These are phyloP conservation scores for Zophobas morio DNA, from an alignment of 1,140 invertebrate species.

Conservation along the genomic window DNA sequence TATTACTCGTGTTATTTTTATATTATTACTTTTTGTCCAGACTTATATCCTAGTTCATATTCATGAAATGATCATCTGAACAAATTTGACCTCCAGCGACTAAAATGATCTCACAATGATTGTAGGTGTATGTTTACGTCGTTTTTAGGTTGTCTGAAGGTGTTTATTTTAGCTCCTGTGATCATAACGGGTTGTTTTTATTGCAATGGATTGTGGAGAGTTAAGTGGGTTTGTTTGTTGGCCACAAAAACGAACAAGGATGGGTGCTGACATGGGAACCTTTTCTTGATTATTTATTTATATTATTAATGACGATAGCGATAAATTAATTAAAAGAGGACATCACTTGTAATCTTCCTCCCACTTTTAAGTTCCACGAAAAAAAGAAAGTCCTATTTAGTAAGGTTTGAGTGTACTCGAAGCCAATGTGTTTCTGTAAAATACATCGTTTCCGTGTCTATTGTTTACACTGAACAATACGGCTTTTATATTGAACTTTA, in stretches of 20 bases:
- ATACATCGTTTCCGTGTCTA: constrained; percentile 1
- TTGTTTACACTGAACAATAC: constrained; percentile 3
- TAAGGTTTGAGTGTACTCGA: no score
- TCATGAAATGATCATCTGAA: constrained; percentile 20
- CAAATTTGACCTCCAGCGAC: constrained; percentile 25
- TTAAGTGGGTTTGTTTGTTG: constrained; percentile 29
- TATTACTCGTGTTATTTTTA: background rate
- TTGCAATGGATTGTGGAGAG: constrained; percentile 1
- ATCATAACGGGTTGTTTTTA: constrained; percentile 35
- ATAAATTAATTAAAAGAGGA: constrained; percentile 1
- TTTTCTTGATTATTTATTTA: constrained; percentile 24
- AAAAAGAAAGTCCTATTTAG: no score
- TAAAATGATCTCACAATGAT: constrained; percentile 11
- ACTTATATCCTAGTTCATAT: background rate
- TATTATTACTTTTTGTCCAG: background rate
- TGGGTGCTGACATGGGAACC: constrained; percentile 1
- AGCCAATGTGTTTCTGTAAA: background rate
- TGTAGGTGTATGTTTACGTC: constrained; percentile 29
- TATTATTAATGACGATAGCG: background rate
- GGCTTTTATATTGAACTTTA: background rate
- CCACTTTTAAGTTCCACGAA: no score
- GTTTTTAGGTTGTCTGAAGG: constrained; percentile 12
- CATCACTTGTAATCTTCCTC: background rate
- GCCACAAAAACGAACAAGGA: background rate
- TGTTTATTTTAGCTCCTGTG: constrained; percentile 31